Percentiles rank a stretch among this genome's conserved stretches.
Conservation (phyloP, 2,888 invertebrate genomes). For the Pemphredon lugubris region DNA sequence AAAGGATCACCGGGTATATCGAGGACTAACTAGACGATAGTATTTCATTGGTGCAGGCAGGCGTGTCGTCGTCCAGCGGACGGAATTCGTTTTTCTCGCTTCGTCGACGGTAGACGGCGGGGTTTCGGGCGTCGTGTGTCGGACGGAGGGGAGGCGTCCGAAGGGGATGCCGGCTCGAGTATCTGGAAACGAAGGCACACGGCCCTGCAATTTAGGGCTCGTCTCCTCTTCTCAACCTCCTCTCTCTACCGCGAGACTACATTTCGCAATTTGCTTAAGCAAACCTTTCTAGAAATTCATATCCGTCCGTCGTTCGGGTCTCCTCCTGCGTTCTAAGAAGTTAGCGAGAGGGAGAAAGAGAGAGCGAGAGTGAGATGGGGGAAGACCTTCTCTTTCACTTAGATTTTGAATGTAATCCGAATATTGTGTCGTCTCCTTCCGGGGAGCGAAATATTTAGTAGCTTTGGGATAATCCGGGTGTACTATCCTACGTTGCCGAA, state of each 20-base stretch:
- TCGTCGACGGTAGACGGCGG: slow-evolving; percentile 18
- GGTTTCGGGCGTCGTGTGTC: slow-evolving; percentile 21
- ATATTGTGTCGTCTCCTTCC: not conserved
- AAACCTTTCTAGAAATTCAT: slow-evolving; percentile 74
- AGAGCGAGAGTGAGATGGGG: too few species aligned
- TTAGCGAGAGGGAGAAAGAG: too few species aligned
- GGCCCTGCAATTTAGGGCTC: slow-evolving; percentile 38
- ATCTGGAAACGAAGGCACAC: slow-evolving; percentile 31
- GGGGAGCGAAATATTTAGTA: not conserved
- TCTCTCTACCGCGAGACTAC: slow-evolving; percentile 44
- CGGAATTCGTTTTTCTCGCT: slow-evolving; percentile 52
- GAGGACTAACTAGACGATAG: too few species aligned
- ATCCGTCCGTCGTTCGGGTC: slow-evolving; percentile 58
- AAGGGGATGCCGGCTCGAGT: slow-evolving; percentile 18
- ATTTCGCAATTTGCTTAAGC: slow-evolving; percentile 75
- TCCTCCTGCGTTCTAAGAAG: too few species aligned
- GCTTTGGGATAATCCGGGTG: not conserved
- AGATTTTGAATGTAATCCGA: not conserved
- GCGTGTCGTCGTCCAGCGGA: not conserved
- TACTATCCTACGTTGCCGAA: not conserved
- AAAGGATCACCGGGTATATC: too few species aligned
- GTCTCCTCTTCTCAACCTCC: not conserved
- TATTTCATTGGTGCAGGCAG: not conserved
- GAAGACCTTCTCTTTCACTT: not conserved
- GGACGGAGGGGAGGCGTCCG: slow-evolving; percentile 16